phyloP scores from a whole-genome alignment of 2,797 vertebrate genomes.

The Brachyalestes nurse region DNA sequence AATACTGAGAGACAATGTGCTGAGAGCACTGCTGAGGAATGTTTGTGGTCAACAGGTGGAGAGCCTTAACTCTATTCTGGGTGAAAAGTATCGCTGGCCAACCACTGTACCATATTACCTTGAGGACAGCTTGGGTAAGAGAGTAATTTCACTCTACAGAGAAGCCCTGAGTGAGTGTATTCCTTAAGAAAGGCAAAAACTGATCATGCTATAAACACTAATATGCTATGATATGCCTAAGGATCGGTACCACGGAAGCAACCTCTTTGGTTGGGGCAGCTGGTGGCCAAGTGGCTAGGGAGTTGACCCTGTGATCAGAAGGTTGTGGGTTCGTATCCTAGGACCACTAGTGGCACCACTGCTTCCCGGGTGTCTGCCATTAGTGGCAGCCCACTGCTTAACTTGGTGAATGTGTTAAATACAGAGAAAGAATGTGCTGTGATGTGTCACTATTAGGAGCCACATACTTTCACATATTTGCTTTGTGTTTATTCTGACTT shows the following conservation, averaged over 20 bases:
- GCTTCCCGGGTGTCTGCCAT: too few relatives aligned
- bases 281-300: too few relatives aligned
- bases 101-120: constrained; percentile 85
- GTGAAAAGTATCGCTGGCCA: constrained; percentile 85
- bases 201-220: not conserved
- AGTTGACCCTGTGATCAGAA: too few relatives aligned
- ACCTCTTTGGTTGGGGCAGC: too few relatives aligned
- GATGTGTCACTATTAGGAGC: too few relatives aligned
- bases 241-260: not conserved
- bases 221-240: not conserved
- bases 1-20: not conserved
- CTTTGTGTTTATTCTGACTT: not conserved
- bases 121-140: constrained; percentile 85
- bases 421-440: too few relatives aligned
- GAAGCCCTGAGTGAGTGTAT: not conserved
- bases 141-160: not conserved
- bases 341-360: too few relatives aligned
- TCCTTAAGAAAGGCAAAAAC: not conserved
- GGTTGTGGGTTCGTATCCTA: too few relatives aligned
- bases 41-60: constrained; percentile 58
- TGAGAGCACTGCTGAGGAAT: not conserved
- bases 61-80: constrained; percentile 82
- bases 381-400: too few relatives aligned
- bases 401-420: too few relatives aligned
- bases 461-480: not conserved